These are phyloP conservation scores for Pammene fasciana DNA, from an alignment of 2,888 invertebrate genomes.

Conservation along the genomic window DNA sequence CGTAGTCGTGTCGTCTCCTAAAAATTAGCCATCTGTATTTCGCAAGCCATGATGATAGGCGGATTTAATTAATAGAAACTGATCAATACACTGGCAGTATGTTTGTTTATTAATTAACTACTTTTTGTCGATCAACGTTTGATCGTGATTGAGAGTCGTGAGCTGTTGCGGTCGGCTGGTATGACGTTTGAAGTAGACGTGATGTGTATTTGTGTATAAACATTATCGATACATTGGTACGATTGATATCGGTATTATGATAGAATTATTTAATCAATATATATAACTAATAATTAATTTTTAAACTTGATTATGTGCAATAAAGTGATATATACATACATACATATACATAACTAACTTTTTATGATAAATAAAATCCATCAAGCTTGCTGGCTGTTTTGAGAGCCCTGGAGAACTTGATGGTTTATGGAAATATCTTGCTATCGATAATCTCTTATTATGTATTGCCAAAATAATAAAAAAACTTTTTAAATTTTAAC, in stretches of 20 bases:
- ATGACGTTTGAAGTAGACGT: background rate
- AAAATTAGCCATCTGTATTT: conserved; percentile 18
- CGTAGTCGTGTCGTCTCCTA: conserved; percentile 17
- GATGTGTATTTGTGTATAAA: background rate
- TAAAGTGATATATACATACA: too few relatives aligned
- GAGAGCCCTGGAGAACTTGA: too few relatives aligned
- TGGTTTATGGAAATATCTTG: too few relatives aligned
- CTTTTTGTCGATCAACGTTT: conserved; percentile 27
- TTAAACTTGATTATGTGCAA: too few relatives aligned
- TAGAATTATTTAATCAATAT: too few relatives aligned
- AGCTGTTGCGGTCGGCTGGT: background rate
- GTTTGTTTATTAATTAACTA: conserved; percentile 40
- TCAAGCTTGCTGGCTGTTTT: too few relatives aligned
- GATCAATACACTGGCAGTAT: conserved; percentile 34
- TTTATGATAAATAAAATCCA: too few relatives aligned
- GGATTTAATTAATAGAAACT: conserved; percentile 44
- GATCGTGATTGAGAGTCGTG: conserved; percentile 39
- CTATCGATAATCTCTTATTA: too few relatives aligned
- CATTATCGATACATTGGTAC: background rate
- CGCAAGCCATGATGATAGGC: conserved; percentile 40
- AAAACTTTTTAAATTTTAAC: too few relatives aligned
- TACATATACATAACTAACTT: too few relatives aligned
- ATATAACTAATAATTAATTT: too few relatives aligned
- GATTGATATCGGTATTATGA: background rate
- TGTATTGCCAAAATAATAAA: too few relatives aligned